Percentiles rank a stretch among this genome's conserved stretches.
Evolutionary conservation across 2,888 invertebrate species (phyloP).

Genomic region (Formica aserva): DNA sequence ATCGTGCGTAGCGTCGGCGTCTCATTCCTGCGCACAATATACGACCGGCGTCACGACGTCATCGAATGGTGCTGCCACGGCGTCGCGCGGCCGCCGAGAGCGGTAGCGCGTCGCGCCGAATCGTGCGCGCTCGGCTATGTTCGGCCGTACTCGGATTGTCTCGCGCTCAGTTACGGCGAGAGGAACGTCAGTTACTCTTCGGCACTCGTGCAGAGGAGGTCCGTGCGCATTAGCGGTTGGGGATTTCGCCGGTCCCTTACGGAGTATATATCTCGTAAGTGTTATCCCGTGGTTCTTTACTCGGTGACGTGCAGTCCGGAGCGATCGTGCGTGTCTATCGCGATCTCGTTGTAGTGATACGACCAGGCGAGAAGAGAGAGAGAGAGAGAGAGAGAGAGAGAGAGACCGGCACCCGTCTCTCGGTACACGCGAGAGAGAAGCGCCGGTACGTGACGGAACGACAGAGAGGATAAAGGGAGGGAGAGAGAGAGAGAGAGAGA

Average conservation of each 20-base stretch:
- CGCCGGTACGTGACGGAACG: conserved; percentile 62
- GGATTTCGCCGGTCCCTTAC: conserved; percentile 68
- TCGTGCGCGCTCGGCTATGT: conserved; percentile 71
- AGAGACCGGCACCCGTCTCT: conserved; percentile 38
- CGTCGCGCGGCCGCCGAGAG: conserved; percentile 77
- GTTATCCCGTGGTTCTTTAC: conserved; percentile 51
- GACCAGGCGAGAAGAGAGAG: not conserved
- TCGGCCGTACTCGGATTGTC: conserved; percentile 78
- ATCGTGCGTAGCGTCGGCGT: too few relatives aligned
- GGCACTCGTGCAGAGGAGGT: conserved; percentile 85
- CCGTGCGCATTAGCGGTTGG: conserved; percentile 73
- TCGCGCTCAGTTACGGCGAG: conserved; percentile 76
- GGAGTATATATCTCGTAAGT: conserved; percentile 69
- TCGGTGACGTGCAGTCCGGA: not conserved
- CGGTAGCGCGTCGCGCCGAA: conserved; percentile 69
- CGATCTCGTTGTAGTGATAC: conserved; percentile 23
- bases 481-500: not conserved
- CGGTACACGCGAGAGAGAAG: conserved; percentile 49
- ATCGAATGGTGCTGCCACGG: conserved; percentile 82
- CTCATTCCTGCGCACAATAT: not conserved
- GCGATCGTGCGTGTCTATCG: conserved; percentile 8
- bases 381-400: not conserved
- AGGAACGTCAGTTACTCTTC: conserved; percentile 85
- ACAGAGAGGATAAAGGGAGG: not conserved
- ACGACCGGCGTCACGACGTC: conserved; percentile 67